A percentile compares a stretch with the other conserved stretches of the same genome.
Conservation (phyloP, 2,797 vertebrate genomes). For the Xyrichtys novacula region DNA sequence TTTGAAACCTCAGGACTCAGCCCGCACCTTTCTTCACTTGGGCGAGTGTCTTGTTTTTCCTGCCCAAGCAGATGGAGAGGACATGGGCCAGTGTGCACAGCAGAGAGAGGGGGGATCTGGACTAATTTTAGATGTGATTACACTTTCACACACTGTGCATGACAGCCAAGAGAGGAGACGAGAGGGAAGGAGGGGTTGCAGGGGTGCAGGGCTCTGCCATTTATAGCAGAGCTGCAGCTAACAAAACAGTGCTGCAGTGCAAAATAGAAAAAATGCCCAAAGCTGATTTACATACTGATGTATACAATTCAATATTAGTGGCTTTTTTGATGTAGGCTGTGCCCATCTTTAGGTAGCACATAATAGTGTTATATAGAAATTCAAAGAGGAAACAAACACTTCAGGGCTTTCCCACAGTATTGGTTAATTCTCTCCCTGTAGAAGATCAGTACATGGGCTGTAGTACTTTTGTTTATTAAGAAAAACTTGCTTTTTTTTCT, state of each 20-base stretch:
- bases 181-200: constrained; percentile 31
- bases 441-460: too few species aligned
- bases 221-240: constrained; percentile 64
- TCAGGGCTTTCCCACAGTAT: too few species aligned
- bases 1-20: constrained; percentile 10
- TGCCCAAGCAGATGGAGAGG: constrained; percentile 80
- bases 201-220: constrained; percentile 55
- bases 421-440: too few species aligned
- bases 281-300: neutral
- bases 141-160: constrained; percentile 76
- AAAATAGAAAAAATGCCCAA: neutral
- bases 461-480: too few species aligned
- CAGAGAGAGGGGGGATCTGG: constrained; percentile 45
- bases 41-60: constrained; percentile 64
- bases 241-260: constrained; percentile 37
- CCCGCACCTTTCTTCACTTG: constrained; percentile 29
- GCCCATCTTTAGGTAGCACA: too few species aligned
- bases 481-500: too few species aligned
- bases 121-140: constrained; percentile 81
- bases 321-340: too few species aligned
- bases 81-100: constrained; percentile 74
- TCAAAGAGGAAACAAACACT: too few species aligned
- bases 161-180: constrained; percentile 75
- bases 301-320: too few species aligned
- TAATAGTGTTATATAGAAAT: too few species aligned